Conservation (phyloP, 2,113 vertebrate species). For the Copsychus sechellarum region DNA sequence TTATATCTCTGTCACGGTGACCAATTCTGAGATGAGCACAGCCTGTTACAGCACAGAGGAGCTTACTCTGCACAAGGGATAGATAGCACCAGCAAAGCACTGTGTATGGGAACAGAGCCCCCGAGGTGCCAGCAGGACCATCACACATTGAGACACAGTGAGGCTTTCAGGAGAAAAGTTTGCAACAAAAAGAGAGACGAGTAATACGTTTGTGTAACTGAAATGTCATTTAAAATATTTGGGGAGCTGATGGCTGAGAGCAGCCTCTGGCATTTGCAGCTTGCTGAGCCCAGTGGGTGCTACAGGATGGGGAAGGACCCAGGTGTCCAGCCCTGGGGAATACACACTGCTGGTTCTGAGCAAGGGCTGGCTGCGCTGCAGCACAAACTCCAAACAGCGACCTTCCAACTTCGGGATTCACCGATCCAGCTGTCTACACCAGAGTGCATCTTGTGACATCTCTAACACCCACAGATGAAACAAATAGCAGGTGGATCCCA, state of each 20-base stretch:
- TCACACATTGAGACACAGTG: background rate
- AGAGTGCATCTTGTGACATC: background rate
- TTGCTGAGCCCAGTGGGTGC: background rate
- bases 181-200: background rate
- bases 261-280: background rate
- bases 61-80: fast-evolving
- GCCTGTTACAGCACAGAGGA: background rate
- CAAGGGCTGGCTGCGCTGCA: background rate
- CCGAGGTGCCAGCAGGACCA: background rate
- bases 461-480: background rate
- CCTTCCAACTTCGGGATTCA: fast-evolving
- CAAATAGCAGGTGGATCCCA: background rate
- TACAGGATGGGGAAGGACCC: background rate
- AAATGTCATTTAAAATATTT: background rate
- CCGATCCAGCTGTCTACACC: fast-evolving
- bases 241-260: background rate
- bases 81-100: background rate
- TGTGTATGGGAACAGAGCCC: background rate
- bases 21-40: background rate
- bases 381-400: background rate
- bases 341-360: background rate
- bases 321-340: background rate
- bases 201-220: fast-evolving
- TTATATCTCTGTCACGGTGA: background rate
- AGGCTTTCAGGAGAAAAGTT: background rate